Percentiles rank a stretch among this genome's conserved stretches.
Conservation (phyloP, 2,888 invertebrate species). For the Pammene fasciana region DNA sequence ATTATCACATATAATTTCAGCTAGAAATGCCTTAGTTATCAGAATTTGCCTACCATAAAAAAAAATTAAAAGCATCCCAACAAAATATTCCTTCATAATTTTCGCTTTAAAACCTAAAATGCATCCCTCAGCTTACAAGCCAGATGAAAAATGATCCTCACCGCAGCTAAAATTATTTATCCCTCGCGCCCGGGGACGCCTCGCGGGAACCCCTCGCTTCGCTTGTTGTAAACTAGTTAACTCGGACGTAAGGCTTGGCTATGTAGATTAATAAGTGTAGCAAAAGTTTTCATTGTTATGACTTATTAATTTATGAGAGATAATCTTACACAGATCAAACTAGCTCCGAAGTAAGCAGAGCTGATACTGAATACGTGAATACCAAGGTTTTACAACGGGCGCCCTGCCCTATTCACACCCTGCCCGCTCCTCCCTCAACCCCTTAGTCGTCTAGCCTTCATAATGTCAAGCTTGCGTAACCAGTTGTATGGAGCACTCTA, state of each 20-base stretch:
- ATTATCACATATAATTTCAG: too few species aligned
- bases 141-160: conserved; percentile 65
- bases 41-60: too few species aligned
- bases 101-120: conserved; percentile 18
- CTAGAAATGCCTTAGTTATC: too few species aligned
- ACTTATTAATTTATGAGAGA: neutral
- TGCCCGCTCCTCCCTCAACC: too few species aligned
- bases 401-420: too few species aligned
- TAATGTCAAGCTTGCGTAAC: too few species aligned
- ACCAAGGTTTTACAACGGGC: too few species aligned
- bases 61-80: neutral
- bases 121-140: conserved; percentile 48
- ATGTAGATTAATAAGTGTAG: conserved; percentile 2
- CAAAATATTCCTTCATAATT: conserved; percentile 3
- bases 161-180: conserved; percentile 57
- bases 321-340: neutral
- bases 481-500: too few species aligned
- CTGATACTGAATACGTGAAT: too few species aligned
- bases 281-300: neutral
- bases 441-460: too few species aligned
- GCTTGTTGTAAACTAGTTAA: conserved; percentile 20
- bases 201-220: conserved; percentile 5
- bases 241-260: neutral
- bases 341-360: neutral
- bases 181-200: conserved; percentile 30